These are phyloP conservation scores for Spodoptera frugiperda DNA, from an alignment of 1,140 invertebrate species.

Conservation along the genomic window DNA sequence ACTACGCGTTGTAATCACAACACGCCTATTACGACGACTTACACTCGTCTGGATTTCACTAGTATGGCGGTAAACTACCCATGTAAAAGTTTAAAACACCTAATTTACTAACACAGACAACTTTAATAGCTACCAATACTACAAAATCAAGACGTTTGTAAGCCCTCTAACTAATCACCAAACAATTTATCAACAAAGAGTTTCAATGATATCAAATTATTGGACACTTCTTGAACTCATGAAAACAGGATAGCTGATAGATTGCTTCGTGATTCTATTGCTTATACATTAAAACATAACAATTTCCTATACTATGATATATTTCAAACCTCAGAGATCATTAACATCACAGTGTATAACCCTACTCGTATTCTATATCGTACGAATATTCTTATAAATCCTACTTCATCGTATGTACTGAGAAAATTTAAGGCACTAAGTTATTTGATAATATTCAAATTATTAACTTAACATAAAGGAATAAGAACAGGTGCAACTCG, in stretches of 20 bases:
- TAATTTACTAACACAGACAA: too few relatives aligned
- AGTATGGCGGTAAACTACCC: background rate
- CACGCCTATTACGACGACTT: background rate
- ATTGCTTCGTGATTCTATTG: too few relatives aligned
- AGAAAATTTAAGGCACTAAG: conserved; percentile 1
- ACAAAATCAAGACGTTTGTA: background rate
- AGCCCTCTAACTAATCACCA: background rate
- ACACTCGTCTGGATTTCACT: background rate
- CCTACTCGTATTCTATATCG: too few relatives aligned
- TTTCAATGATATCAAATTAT: too few relatives aligned
- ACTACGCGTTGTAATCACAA: background rate
- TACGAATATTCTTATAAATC: too few relatives aligned
- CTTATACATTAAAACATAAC: too few relatives aligned
- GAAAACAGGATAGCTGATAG: too few relatives aligned
- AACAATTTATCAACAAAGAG: conserved; percentile 16
- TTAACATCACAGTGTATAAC: background rate
- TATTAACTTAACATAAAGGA: background rate
- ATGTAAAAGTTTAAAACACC: too few relatives aligned
- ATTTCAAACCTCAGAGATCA: background rate
- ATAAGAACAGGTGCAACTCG: background rate
- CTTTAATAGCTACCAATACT: too few relatives aligned
- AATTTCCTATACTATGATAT: too few relatives aligned
- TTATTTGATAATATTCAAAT: background rate
- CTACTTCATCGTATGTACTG: too few relatives aligned
- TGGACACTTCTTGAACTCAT: too few relatives aligned